Percentiles rank a stretch among this genome's conserved stretches.
These are phyloP conservation scores for Lasioglossum leucozonium DNA, from an alignment of 2,888 invertebrate genomes.

Conservation along the genomic window DNA sequence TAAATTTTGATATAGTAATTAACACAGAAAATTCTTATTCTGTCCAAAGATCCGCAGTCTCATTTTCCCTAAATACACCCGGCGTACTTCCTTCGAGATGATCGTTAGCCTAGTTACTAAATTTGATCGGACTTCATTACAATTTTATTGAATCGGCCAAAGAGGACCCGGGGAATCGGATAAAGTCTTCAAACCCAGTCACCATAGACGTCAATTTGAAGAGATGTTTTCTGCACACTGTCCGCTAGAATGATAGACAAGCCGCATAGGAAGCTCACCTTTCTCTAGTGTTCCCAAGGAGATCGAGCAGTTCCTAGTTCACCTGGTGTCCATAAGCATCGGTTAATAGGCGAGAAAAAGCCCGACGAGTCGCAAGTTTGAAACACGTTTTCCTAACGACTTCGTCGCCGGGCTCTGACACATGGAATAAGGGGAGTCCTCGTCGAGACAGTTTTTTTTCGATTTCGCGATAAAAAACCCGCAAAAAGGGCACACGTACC, in stretches of 20 bases:
- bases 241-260: not conserved
- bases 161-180: not conserved
- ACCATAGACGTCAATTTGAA: not conserved
- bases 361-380: not conserved
- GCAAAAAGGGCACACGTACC: constrained; percentile 58
- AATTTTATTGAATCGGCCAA: not conserved
- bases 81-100: not conserved
- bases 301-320: not conserved
- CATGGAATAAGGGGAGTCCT: not conserved
- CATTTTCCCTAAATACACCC: not conserved
- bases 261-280: not conserved
- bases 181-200: not conserved
- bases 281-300: not conserved
- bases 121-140: not conserved
- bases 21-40: not conserved
- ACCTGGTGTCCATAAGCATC: constrained; percentile 3
- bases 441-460: constrained; percentile 14
- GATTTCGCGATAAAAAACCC: constrained; percentile 34
- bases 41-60: not conserved
- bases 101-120: not conserved
- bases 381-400: constrained; percentile 29
- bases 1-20: too few species aligned
- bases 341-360: constrained; percentile 15
- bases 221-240: not conserved
- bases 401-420: not conserved